Conservation (phyloP, 1,140 invertebrate genomes). For the Cydia splendana region DNA sequence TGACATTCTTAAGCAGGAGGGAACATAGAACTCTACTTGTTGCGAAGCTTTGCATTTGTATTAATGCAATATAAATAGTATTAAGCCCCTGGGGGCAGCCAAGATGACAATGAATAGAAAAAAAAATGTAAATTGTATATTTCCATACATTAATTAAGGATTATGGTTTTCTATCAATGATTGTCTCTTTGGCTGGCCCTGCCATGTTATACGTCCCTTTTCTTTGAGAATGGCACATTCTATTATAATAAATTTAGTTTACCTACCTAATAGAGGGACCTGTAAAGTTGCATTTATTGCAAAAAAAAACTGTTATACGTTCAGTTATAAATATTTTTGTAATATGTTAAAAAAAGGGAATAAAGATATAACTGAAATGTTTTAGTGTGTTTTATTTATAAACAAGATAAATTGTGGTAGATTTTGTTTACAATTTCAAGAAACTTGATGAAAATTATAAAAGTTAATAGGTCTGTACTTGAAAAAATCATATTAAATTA, state of each 20-base stretch:
- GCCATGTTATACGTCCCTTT: neutral
- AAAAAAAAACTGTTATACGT: neutral
- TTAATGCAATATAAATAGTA: neutral
- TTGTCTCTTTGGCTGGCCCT: neutral
- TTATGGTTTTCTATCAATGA: too few species aligned
- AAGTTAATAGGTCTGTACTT: neutral
- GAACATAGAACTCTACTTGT: too few species aligned
- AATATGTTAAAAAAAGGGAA: constrained; percentile 27
- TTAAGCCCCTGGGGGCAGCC: neutral
- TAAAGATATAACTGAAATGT: constrained; percentile 19
- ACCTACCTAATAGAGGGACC: neutral
- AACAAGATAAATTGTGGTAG: neutral
- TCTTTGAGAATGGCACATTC: neutral
- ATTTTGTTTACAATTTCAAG: neutral
- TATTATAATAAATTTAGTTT: neutral
- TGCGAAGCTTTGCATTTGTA: too few species aligned
- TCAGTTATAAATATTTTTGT: constrained; percentile 23
- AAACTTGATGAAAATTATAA: neutral
- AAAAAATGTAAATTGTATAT: too few species aligned
- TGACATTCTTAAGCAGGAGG: neutral
- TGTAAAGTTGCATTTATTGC: constrained; percentile 23
- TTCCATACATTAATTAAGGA: neutral
- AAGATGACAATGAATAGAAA: neutral
- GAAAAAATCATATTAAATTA: neutral
- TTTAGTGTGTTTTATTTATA: constrained; percentile 16